Evolutionary conservation across 2,888 invertebrate species (phyloP), one percentile per base, ranked within the genome.

Genomic region (Leucophenga maculata): DNA sequence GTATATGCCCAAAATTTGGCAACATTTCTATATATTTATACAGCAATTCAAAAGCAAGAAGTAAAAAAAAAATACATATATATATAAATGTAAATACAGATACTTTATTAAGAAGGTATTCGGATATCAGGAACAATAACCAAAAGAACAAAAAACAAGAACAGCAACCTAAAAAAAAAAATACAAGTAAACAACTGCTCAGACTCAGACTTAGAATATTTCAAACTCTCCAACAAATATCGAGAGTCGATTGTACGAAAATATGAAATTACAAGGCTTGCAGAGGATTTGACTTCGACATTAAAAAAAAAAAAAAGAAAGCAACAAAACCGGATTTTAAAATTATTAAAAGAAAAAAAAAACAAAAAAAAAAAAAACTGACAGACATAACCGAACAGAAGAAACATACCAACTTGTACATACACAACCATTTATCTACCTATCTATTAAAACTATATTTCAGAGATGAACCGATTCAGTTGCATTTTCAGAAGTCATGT

Each of bases 281-380:
- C 31, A 60, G 60, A 60, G 39, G 60, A 60, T 60, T 60, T 60
- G 60, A 60, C 60, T 60, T 60, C 22, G 39, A 60, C 16, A 60
- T 39, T 60, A 6, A n/a, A 57, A 57, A 26, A 39, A 39, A 39
- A 39, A 3, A 22, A 57, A 22, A 22, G 6, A 57, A 57, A 31
- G 1, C 26, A 57, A 22, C 1, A 57, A 50, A 50, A 50, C 26
- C 26, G 60, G 60, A 60, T 60, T 60, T 60, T 16, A 39, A 22
- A 50, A 18, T 13, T 16, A 46, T 18, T 13, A n/a, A 8, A 50
- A 22, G 1, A 26, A 57, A 22, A 31, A 1, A 54, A 18, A 54
- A 1, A 50, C 8, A 50, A 1, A 22, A 26, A 22, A 26, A 4
- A 57, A 26, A 31, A 1, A 57, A 26, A 22, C 31, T 26, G 22